Evolutionary conservation across 1,140 invertebrate species (phyloP).

Genomic region (Drosophila nannoptera): DNA sequence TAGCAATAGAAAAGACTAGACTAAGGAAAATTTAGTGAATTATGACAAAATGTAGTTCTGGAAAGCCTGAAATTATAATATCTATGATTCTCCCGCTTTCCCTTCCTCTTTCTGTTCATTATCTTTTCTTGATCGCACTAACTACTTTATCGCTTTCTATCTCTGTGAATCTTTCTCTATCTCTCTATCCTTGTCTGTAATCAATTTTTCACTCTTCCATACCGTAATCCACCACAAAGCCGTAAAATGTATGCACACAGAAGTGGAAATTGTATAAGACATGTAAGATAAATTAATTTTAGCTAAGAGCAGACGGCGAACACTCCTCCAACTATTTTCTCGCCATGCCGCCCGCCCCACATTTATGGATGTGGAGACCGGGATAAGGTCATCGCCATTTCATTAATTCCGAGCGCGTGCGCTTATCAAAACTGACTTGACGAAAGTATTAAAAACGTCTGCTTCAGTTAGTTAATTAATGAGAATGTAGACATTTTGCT

Average conservation of each 20-base stretch:
- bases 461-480: conserved; percentile 63
- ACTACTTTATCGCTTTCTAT: background rate
- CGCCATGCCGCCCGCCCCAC: background rate
- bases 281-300: conserved; percentile 58
- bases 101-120: too few species aligned
- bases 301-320: conserved; percentile 14
- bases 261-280: conserved; percentile 9
- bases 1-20: too few species aligned
- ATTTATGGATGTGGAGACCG: background rate
- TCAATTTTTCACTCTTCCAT: background rate
- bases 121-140: too few species aligned
- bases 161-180: too few species aligned
- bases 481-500: conserved; percentile 28
- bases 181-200: background rate
- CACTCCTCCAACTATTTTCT: background rate
- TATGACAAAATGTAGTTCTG: too few species aligned
- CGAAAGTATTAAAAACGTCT: conserved; percentile 51
- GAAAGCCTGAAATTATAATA: too few species aligned
- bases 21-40: too few species aligned
- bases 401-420: conserved; percentile 62
- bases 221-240: conserved; percentile 4
- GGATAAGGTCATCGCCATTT: conserved; percentile 48
- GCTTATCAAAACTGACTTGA: conserved; percentile 52
- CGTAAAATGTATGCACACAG: conserved; percentile 10
- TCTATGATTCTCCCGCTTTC: too few species aligned